Conservation (phyloP, 2,797 vertebrate genomes). For the Cyclura pinguis region DNA sequence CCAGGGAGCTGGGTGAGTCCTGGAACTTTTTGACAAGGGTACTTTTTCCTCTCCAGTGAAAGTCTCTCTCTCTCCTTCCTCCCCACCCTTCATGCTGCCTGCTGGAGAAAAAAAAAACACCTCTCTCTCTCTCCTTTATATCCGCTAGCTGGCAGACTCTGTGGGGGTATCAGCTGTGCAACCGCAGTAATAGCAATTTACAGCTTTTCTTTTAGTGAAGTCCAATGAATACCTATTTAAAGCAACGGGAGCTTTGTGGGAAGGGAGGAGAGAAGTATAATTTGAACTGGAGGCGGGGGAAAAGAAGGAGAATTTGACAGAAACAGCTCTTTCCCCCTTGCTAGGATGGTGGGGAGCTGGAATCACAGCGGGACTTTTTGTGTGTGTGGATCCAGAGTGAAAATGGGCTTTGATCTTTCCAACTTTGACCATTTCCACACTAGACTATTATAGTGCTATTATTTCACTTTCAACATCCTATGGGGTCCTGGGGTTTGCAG, state of each 20-base stretch:
- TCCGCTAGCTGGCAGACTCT: not conserved
- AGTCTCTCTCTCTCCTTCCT: not conserved
- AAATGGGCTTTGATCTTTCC: conserved; percentile 46
- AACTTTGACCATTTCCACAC: too few relatives aligned
- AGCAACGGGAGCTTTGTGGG: conserved; percentile 29
- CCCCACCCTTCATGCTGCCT: conserved; percentile 7
- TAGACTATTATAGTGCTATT: too few relatives aligned
- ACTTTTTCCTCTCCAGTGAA: conserved; percentile 24
- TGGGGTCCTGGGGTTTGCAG: too few relatives aligned
- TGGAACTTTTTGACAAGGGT: conserved; percentile 52
- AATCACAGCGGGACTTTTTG: conserved; percentile 20
- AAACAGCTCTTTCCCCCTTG: not conserved
- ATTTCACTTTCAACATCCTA: too few relatives aligned
- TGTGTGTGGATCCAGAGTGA: not conserved
- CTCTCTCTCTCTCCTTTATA: not conserved
- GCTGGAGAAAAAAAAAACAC: conserved; percentile 60
- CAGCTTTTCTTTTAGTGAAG: conserved; percentile 44
- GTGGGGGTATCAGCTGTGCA: conserved; percentile 31
- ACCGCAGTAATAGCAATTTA: conserved; percentile 20
- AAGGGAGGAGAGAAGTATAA: not conserved
- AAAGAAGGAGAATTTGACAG: not conserved
- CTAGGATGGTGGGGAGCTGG: conserved; percentile 37
- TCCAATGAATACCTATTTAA: conserved; percentile 38
- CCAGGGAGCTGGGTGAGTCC: conserved; percentile 78
- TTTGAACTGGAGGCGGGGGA: not conserved